Base-by-base conservation (phyloP, 2,888 invertebrate species). In the Strigamia crassipes region DNA sequence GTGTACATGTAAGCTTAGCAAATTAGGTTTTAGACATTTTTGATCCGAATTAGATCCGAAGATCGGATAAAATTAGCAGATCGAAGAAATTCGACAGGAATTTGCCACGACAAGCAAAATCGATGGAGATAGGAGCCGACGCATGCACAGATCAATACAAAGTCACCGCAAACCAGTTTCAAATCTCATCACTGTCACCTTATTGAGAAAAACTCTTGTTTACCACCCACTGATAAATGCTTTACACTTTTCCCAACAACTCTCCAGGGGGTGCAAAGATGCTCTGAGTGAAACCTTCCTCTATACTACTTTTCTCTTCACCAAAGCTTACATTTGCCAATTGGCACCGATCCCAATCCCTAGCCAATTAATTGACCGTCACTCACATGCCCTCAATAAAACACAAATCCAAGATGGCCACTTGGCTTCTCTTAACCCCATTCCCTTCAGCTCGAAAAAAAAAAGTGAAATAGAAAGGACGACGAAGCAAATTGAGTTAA, bases 381-480 rank as follows among this genome's bases (percentile, higher is more conserved):
- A 66, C 61, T 66, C 61, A 66, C 61, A 12, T 2, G 61, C 3
- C 21, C 61, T 66, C 61, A 66, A 66, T 66, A 66, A 66, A 66
- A 66, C 61, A 66, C 61, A 66, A 66, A 66, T 66, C 61, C 61
- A 66, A 66, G 61, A 66, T 66, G 61, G 61, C 61, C 61, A 21
- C 61, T 66, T 66, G 61, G 61, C 61, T 9, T 21, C 61, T 23
- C 12, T 66, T 66, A 66, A 66, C 61, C 61, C 61, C 23, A 9
- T 21, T 5, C n/a, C n/a, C n/a, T n/a, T n/a, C n/a, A n/a, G n/a
- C n/a, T n/a, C n/a, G n/a, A n/a, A n/a, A n/a, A n/a, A n/a, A n/a
- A n/a, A n/a, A n/a, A n/a, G n/a, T n/a, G n/a, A n/a, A n/a, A n/a
- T n/a, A n/a, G n/a, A 51, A 51, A 13, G 51, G 12, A 51, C 27